Base-by-base conservation (phyloP, 2,113 vertebrate species). In the Neofelis nebulosa region DNA sequence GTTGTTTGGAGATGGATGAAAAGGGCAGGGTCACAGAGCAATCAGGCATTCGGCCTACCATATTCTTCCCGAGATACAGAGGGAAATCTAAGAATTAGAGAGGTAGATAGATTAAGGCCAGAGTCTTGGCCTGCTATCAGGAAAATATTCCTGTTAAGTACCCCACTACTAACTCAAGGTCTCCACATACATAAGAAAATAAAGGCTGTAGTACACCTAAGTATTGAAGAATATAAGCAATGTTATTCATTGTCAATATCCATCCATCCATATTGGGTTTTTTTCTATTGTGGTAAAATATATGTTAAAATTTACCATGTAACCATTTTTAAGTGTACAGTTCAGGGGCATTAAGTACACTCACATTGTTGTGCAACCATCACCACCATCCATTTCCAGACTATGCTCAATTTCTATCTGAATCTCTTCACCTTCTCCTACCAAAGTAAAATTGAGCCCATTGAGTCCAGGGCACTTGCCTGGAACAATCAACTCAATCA, bases 61-160 rank as follows among this genome's bases (percentile, higher is more conserved):
- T 68, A 66, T 99, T 99, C 92, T 99, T 98, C 78, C 99, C 99
- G 3, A 98, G 95, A 97, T 99, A 99, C 10, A 99, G 99, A 57
- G 98, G 99, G 41, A 99, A 98, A 96, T 99, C 99, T 99, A 97
- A 65, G 74, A 89, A 97, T 81, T 4, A 89, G 89, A 98, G 65
- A 95, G 25, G 89, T 8, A 96, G 38, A 68, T 5, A 81, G 19
- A 21, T 61, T 82, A 94, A 94, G 71, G 25, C 29, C 83, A 90
- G 63, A 80, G 50, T 94, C 41, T 15, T 86, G 79, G 88, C 45
- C 76, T 94, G 25, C 69, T 84, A 55, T 73, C 55, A 65, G 73
- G 48, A 93, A 85, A 91, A 78, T 16, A 23, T 73, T 84, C 83
- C 55, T 45, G 2, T 92, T 52, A 94, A 80, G 23, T 80, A 76